Base-by-base conservation (phyloP, 2,888 invertebrate species). In the Hydropsyche betteni region DNA sequence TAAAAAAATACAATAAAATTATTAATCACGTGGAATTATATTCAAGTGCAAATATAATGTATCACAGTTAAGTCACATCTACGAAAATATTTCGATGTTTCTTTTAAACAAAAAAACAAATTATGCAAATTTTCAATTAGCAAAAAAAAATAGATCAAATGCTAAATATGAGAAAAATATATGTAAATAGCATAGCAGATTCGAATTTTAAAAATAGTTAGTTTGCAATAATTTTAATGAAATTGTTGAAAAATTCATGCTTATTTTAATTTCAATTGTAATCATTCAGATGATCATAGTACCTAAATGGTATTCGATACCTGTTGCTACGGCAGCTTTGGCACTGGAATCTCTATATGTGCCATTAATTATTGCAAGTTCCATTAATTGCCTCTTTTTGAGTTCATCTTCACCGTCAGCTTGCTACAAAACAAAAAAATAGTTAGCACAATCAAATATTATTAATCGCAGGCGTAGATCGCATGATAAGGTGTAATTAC, bases 361-460 rank as follows among this genome's bases (percentile, higher is more conserved):
- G 85, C 99, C 99, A 86, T 99, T 99, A 85, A 99, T 98, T 83
- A 99, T 99, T 83, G 99, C 99, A 85, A 99, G 90, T 88, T 99
- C 99, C 99, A 99, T 99, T 82, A 99, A 90, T 88, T 99, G 99
- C 84, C 98, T 93, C 87, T 99, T 98, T 91, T 99, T 99, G 84
- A 99, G 89, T 86, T 99, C 99, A 88, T 99, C 99, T 90, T 99
- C 99, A 80, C 99, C 99, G 86, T 99, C 99, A 79, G 98, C 98
- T 98, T 99, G 93, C 92, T 93, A 88, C 80, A 85, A 84, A 44
- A n/a, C 5, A 12, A 7, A 6, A 69, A 38, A 12, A 44, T 10
- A 44, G 10, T 44, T 44, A 44, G 24, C 24, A 24, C 24, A 24
- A 44, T 44, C 1, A 44, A 44, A 44, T 4, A 10, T 44, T 44